Percentiles rank a stretch among this genome's conserved stretches.
Evolutionary conservation across 2,797 vertebrate genomes (phyloP).

Genomic region (Picus viridis): DNA sequence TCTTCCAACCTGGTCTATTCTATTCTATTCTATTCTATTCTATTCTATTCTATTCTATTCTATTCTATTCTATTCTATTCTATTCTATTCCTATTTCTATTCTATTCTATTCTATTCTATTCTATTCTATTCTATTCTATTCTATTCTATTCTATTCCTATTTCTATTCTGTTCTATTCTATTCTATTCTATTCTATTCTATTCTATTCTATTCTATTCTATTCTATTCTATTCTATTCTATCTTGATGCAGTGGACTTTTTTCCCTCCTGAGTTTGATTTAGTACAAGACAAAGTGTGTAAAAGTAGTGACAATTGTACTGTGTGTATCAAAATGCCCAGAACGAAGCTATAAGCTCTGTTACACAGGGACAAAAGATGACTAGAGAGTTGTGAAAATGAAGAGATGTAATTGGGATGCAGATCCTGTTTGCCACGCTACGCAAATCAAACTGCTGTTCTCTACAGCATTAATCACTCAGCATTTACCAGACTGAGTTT

Average conservation of each 20-base stretch:
- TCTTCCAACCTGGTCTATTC: no score
- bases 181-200: no score
- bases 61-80: no score
- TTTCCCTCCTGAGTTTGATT: neutral
- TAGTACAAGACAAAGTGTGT: neutral
- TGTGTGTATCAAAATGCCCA: neutral
- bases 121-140: neutral
- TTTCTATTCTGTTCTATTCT: no score
- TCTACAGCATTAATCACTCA: neutral
- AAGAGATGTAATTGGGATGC: neutral
- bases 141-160: no score
- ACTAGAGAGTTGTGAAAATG: neutral
- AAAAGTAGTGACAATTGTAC: neutral
- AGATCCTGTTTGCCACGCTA: neutral
- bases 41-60: no score
- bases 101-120: neutral
- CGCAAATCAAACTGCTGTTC: neutral
- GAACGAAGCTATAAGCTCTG: neutral
- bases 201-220: no score
- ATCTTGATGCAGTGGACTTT: neutral
- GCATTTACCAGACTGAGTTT: neutral
- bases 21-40: no score
- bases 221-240: no score
- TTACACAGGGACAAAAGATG: neutral
- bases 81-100: no score